These are phyloP conservation scores for Aphelinus atriplicis DNA, from an alignment of 1,140 invertebrate species.

Conservation along the genomic window DNA sequence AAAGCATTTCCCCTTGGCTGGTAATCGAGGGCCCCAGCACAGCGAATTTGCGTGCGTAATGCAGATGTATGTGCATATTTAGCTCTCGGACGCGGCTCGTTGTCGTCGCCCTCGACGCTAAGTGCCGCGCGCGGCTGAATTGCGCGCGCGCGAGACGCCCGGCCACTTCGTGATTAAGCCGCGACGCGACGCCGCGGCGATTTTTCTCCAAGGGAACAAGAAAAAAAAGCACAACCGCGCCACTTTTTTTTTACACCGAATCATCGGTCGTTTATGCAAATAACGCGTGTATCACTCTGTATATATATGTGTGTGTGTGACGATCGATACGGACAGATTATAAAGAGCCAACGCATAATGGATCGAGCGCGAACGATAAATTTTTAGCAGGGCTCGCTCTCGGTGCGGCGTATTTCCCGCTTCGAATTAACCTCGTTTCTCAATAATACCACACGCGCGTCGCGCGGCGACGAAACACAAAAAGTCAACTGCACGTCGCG, in stretches of 20 bases:
- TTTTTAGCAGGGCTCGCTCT: no score
- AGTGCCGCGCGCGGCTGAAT: not conserved
- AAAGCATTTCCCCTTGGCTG: no score
- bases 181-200: not conserved
- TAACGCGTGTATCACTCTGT: no score
- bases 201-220: not conserved
- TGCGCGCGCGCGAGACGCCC: not conserved
- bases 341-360: no score
- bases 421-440: constrained; percentile 11
- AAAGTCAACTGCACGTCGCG: not conserved
- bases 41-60: constrained; percentile 9
- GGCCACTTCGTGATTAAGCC: constrained; percentile 12
- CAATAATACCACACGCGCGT: not conserved
- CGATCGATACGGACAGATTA: no score
- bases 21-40: not conserved
- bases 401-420: not conserved
- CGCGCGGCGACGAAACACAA: not conserved
- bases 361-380: no score
- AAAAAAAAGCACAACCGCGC: not conserved
- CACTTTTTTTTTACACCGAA: no score
- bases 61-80: constrained; percentile 8
- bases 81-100: not conserved
- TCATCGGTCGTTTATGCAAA: no score
- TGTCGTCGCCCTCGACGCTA: not conserved
- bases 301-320: no score